Conservation (phyloP, 2,113 vertebrate genomes). For the Etheostoma spectabile region DNA sequence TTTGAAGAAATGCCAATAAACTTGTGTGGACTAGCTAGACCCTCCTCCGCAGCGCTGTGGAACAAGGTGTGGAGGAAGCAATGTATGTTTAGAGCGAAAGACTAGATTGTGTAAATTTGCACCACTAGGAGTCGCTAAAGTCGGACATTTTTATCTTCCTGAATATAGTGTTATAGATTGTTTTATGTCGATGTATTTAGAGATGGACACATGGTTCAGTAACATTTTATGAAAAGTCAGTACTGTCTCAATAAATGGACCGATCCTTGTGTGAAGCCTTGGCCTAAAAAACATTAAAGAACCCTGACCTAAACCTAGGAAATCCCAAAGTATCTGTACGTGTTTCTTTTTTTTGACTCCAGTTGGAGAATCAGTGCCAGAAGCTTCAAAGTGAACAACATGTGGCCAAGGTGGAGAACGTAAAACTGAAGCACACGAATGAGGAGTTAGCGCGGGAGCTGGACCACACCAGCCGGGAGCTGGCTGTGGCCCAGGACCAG, state of each 20-base stretch:
- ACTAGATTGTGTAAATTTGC: background rate
- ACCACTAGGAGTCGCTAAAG: background rate
- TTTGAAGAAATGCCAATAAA: too few relatives aligned
- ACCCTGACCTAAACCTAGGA: background rate
- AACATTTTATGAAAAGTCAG: background rate
- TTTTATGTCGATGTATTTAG: background rate
- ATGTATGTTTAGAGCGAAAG: background rate
- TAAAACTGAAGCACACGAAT: slow-evolving; percentile 90
- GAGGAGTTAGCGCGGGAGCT: slow-evolving; percentile 89
- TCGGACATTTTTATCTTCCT: background rate
- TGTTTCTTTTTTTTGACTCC: background rate
- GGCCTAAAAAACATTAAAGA: too few relatives aligned
- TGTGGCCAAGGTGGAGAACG: slow-evolving; percentile 89
- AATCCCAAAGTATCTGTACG: too few relatives aligned
- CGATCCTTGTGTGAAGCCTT: background rate
- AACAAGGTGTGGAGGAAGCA: too few relatives aligned
- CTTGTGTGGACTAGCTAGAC: too few relatives aligned
- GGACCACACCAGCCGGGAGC: slow-evolving; percentile 85
- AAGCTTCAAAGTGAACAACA: slow-evolving; percentile 90
- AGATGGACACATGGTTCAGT: background rate
- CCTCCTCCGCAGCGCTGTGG: too few relatives aligned
- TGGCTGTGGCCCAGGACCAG: slow-evolving; percentile 87
- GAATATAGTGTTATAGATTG: background rate
- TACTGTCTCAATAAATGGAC: background rate
- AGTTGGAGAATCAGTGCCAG: slow-evolving; percentile 90